A percentile compares a stretch with the other conserved stretches of the same genome.
Evolutionary conservation across 1,140 invertebrate genomes (phyloP).

Genomic region (Neodiprion fabricii): DNA sequence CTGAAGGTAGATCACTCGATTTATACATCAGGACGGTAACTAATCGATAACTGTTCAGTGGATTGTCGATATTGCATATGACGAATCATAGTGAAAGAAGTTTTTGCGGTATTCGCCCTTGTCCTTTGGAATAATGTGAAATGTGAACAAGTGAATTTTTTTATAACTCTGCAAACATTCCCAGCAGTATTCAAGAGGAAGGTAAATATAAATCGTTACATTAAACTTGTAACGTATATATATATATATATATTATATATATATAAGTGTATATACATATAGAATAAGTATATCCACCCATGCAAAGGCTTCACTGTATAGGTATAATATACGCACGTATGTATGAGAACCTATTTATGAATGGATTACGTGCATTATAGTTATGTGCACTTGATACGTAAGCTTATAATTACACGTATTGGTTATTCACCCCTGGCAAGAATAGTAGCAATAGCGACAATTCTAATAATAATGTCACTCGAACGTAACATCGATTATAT

Average conservation of each 20-base stretch:
- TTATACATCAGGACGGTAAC: background rate
- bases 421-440: too few relatives aligned
- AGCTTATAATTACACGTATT: too few relatives aligned
- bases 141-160: too few relatives aligned
- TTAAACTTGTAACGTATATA: background rate
- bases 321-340: background rate
- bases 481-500: too few relatives aligned
- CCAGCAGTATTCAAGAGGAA: background rate
- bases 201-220: background rate
- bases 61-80: background rate
- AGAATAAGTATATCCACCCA: background rate
- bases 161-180: background rate
- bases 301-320: background rate
- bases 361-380: background rate
- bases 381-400: too few relatives aligned
- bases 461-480: too few relatives aligned
- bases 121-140: background rate
- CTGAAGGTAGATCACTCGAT: background rate
- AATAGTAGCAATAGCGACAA: too few relatives aligned
- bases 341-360: background rate
- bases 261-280: background rate
- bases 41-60: background rate
- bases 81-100: too few relatives aligned
- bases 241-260: slow-evolving; percentile 3
- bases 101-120: background rate